Percentiles rank a stretch among this genome's conserved stretches.
Conservation (phyloP, 1,140 invertebrate species). For the Choristoneura fumiferana region DNA sequence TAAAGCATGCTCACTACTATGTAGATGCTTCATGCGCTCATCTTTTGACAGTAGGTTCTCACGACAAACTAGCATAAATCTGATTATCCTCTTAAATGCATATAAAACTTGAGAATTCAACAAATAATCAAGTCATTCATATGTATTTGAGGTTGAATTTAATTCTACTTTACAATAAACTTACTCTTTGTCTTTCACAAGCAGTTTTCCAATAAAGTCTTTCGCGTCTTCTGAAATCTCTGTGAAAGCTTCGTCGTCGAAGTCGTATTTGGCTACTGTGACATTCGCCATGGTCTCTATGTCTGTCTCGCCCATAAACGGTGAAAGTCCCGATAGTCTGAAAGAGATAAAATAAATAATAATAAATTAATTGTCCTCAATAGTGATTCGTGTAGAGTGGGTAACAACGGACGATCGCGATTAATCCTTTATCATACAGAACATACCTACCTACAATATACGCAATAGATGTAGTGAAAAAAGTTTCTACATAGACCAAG, state of each 20-base stretch:
- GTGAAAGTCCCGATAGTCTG: conserved; percentile 97
- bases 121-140: not conserved
- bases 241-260: conserved; percentile 95
- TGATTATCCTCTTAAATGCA: not conserved
- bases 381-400: too few relatives aligned
- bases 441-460: too few relatives aligned
- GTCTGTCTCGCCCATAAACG: conserved; percentile 98
- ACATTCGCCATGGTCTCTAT: conserved; percentile 98
- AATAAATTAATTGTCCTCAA: too few relatives aligned
- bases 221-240: conserved; percentile 95
- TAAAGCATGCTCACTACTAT: conserved; percentile 1
- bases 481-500: too few relatives aligned
- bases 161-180: conserved; percentile 45
- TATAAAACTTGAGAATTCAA: too few relatives aligned
- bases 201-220: conserved; percentile 93
- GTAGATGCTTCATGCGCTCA: conserved; percentile 10
- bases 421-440: too few relatives aligned
- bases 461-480: too few relatives aligned
- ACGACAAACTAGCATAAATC: not conserved
- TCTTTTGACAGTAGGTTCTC: not conserved
- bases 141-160: not conserved
- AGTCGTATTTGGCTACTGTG: conserved; percentile 96
- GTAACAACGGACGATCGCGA: too few relatives aligned
- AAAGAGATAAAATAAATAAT: conserved; percentile 27
- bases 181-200: conserved; percentile 95